These are phyloP conservation scores for Actinemys pallida DNA, from an alignment of 2,113 vertebrate species.

Conservation along the genomic window DNA sequence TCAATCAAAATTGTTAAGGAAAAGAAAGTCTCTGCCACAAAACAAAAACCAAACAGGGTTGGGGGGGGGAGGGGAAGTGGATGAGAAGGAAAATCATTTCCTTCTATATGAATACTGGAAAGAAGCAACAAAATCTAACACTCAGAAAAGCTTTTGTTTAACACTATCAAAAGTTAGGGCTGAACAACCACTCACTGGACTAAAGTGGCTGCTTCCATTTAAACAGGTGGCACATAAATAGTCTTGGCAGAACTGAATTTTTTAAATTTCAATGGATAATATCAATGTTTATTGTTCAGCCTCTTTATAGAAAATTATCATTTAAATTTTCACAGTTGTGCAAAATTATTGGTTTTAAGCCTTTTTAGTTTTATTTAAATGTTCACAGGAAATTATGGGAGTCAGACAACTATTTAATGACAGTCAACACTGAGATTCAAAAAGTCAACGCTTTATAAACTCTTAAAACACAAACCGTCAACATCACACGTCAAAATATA, in stretches of 20 bases:
- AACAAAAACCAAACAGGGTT: not conserved
- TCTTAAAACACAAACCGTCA: not conserved
- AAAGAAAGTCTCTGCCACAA: constrained; percentile 26
- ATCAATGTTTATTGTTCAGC: not conserved
- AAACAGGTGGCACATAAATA: not conserved
- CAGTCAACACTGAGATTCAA: not conserved
- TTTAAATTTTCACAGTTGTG: not conserved
- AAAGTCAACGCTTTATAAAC: not conserved
- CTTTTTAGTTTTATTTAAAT: not conserved
- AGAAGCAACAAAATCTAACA: constrained; percentile 5
- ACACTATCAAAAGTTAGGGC: not conserved
- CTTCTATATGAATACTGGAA: constrained; percentile 1
- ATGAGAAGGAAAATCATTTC: constrained; percentile 31
- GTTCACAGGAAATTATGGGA: not conserved
- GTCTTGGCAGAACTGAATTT: not conserved
- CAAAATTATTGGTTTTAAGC: not conserved
- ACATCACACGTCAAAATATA: not conserved
- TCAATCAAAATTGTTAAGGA: constrained; percentile 58
- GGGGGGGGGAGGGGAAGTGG: not conserved
- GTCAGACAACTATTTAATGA: not conserved
- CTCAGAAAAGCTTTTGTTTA: constrained; percentile 2
- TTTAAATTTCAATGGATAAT: not conserved
- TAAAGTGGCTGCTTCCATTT: not conserved
- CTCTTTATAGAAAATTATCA: not conserved
- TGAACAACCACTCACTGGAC: not conserved